Evolutionary conservation across 2,797 vertebrate species (phyloP).

Genomic region (Sylvia borin): DNA sequence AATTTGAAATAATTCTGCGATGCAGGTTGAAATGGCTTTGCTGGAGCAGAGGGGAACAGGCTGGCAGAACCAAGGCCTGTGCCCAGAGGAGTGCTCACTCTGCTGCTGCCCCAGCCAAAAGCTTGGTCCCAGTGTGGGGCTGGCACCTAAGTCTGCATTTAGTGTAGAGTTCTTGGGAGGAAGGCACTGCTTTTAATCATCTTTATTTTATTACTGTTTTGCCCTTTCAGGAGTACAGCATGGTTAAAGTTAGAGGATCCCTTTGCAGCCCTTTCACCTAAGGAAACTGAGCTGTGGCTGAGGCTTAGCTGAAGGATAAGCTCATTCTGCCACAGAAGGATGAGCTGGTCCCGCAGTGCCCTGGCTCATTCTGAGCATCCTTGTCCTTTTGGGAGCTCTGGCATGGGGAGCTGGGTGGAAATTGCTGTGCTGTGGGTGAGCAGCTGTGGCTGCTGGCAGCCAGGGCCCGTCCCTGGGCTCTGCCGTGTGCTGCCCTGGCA

Average conservation of each 20-base stretch:
- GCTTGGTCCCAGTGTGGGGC: fast-evolving
- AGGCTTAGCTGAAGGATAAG: neutral
- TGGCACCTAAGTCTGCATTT: neutral
- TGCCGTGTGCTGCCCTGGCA: neutral
- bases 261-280: too few species aligned
- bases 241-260: neutral
- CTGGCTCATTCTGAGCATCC: neutral
- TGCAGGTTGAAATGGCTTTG: neutral
- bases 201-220: neutral
- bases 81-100: fast-evolving
- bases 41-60: neutral
- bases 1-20: neutral
- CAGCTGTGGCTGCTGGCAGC: neutral
- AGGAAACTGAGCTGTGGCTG: neutral
- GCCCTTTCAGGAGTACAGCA: neutral
- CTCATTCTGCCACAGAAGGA: neutral
- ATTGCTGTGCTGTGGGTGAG: neutral
- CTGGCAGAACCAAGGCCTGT: neutral
- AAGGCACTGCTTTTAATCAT: neutral
- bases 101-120: neutral
- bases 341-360: fast-evolving
- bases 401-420: neutral
- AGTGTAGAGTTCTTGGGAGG: neutral
- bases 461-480: fast-evolving
- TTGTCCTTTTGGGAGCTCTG: fast-evolving